Conservation (phyloP, 2,113 vertebrate genomes). For the Vulpes vulpes region DNA sequence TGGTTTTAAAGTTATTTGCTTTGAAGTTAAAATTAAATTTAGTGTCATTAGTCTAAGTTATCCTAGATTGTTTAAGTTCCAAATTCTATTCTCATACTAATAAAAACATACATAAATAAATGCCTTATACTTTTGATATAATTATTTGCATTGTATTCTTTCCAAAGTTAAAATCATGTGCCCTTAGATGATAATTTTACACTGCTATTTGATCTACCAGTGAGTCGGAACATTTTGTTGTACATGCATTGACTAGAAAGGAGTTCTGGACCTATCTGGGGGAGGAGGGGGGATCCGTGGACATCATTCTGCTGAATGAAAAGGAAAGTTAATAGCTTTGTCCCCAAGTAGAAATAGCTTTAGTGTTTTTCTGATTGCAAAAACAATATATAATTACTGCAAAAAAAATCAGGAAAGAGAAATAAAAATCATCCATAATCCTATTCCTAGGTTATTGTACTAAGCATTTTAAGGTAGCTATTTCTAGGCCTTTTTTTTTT, state of each 20-base stretch:
- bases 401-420: not conserved
- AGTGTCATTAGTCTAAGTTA: constrained; percentile 41
- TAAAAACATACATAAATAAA: constrained; percentile 30
- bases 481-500: not conserved
- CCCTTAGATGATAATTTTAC: constrained; percentile 23
- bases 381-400: not conserved
- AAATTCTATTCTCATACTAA: constrained; percentile 50
- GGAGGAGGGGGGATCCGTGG: not conserved
- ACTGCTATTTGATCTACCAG: not conserved
- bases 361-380: constrained; percentile 23
- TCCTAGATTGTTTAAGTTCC: constrained; percentile 28
- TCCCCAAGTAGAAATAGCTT: not conserved
- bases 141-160: constrained; percentile 20
- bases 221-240: not conserved
- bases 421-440: not conserved
- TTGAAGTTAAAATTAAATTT: constrained; percentile 72
- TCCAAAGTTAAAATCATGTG: constrained; percentile 17
- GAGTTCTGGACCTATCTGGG: not conserved
- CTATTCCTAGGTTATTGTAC: not conserved
- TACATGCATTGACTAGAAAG: not conserved
- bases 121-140: not conserved
- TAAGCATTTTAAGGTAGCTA: not conserved
- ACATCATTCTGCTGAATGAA: not conserved
- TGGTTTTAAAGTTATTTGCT: constrained; percentile 63
- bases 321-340: not conserved